Evolutionary conservation across 1,140 invertebrate species (phyloP).

Genomic region (Triops cancriformis): DNA sequence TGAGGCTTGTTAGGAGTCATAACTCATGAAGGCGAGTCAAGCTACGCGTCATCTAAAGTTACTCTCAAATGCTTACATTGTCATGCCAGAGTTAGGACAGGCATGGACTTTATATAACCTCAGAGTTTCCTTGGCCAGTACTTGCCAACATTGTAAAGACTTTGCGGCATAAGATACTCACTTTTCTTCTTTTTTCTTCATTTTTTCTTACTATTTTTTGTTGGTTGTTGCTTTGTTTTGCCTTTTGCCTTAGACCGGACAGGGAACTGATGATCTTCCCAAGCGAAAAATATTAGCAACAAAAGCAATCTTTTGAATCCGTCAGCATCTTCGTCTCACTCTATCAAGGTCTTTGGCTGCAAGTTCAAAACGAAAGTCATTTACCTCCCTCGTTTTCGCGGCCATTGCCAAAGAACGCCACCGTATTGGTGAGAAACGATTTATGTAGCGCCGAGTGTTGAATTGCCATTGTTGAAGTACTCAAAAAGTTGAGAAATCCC

Average conservation of each 20-base stretch:
- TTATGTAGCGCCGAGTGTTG: not conserved
- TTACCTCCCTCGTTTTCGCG: not conserved
- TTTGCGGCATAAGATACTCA: not conserved
- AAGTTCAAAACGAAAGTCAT: constrained; percentile 3
- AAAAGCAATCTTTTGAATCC: not conserved
- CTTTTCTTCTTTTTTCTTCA: too few relatives aligned
- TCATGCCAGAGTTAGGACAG: not conserved
- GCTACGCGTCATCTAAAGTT: not conserved
- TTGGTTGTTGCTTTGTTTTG: too few relatives aligned
- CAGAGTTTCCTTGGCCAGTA: not conserved
- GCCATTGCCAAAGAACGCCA: not conserved
- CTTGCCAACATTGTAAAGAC: not conserved
- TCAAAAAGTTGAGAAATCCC: not conserved
- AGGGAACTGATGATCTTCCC: too few relatives aligned
- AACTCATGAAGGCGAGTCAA: not conserved
- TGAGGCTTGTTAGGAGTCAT: constrained; percentile 3
- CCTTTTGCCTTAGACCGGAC: too few relatives aligned
- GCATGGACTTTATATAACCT: not conserved
- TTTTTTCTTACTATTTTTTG: too few relatives aligned
- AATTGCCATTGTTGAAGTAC: not conserved
- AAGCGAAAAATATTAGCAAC: too few relatives aligned
- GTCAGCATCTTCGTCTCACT: not conserved
- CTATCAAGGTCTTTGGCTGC: not conserved
- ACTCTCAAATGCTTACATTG: not conserved
- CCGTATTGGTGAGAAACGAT: not conserved